A percentile compares a stretch with the other conserved stretches of the same genome.
These are phyloP conservation scores for Ceratothoa steindachneri DNA, from an alignment of 2,888 invertebrate species.

Conservation along the genomic window DNA sequence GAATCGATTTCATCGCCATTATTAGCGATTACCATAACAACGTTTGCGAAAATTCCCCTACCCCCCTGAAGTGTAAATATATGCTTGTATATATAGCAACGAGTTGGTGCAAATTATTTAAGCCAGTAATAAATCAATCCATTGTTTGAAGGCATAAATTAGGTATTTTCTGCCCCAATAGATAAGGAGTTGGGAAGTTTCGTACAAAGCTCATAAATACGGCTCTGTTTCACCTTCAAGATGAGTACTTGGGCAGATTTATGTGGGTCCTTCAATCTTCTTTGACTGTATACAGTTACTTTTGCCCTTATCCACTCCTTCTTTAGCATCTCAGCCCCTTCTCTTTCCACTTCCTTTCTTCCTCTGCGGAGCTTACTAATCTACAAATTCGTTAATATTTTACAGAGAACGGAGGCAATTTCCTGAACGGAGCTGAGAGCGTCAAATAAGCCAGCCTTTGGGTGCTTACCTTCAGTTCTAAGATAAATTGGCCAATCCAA, in stretches of 20 bases:
- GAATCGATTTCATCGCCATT: too few relatives aligned
- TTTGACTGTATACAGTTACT: background rate
- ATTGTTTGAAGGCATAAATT: too few relatives aligned
- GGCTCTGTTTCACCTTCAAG: background rate
- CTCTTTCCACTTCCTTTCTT: background rate
- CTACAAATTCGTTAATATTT: conserved; percentile 10
- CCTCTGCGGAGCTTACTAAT: background rate
- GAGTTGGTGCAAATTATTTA: too few relatives aligned
- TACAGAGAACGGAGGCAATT: conserved; percentile 12
- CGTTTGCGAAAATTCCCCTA: too few relatives aligned
- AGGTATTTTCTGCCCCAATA: too few relatives aligned
- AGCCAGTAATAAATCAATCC: too few relatives aligned
- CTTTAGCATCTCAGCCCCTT: background rate
- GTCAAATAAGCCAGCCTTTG: conserved; percentile 15
- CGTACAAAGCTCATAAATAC: background rate
- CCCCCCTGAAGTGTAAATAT: too few relatives aligned
- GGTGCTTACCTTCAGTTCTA: conserved; percentile 12
- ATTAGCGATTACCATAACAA: too few relatives aligned
- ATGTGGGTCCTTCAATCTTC: conserved; percentile 1
- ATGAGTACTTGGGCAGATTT: background rate
- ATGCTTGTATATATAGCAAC: too few relatives aligned
- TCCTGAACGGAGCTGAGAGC: conserved; percentile 10
- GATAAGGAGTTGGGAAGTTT: background rate
- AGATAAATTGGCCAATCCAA: conserved; percentile 13
- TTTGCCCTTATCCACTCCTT: background rate